Evolutionary conservation across 2,888 invertebrate genomes (phyloP).

Genomic region (Drosophila borealis): DNA sequence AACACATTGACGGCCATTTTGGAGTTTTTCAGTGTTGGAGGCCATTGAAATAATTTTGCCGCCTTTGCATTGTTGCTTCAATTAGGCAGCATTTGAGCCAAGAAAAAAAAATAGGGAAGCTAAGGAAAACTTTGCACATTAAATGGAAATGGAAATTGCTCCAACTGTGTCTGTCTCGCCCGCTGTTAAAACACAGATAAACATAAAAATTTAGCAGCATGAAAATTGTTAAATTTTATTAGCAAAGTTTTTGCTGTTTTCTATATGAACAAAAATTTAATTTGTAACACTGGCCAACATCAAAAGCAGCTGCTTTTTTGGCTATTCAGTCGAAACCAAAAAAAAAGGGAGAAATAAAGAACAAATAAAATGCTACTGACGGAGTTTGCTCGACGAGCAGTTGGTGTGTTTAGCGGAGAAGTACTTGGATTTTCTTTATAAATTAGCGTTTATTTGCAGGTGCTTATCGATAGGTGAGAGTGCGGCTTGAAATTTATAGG

Average conservation of each 20-base stretch:
- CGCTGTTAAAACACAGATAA: slow-evolving; percentile 61
- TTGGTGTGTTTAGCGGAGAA: slow-evolving; percentile 1
- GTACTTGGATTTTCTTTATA: too few species aligned
- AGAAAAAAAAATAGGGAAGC: neutral
- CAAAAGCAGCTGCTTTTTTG: slow-evolving; percentile 74
- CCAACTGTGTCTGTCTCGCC: slow-evolving; percentile 30
- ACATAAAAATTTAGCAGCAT: slow-evolving; percentile 73
- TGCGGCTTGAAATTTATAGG: neutral
- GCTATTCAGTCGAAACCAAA: slow-evolving; percentile 6
- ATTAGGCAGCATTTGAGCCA: slow-evolving; percentile 71
- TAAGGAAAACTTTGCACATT: slow-evolving; percentile 66
- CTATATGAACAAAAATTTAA: slow-evolving; percentile 56
- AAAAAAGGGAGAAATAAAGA: neutral
- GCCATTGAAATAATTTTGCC: slow-evolving; percentile 69
- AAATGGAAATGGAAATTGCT: slow-evolving; percentile 55
- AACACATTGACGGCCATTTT: slow-evolving; percentile 50
- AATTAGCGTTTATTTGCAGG: too few species aligned
- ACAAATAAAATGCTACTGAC: slow-evolving; percentile 1
- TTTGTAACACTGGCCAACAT: slow-evolving; percentile 69
- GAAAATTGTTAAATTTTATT: slow-evolving; percentile 77
- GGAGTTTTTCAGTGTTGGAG: slow-evolving; percentile 16
- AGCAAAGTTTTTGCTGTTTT: slow-evolving; percentile 58
- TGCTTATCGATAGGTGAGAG: too few species aligned
- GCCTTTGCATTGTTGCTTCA: slow-evolving; percentile 72
- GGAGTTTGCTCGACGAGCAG: neutral